These are phyloP conservation scores for Rhea pennata DNA, from an alignment of 2,113 vertebrate genomes.

Conservation along the genomic window DNA sequence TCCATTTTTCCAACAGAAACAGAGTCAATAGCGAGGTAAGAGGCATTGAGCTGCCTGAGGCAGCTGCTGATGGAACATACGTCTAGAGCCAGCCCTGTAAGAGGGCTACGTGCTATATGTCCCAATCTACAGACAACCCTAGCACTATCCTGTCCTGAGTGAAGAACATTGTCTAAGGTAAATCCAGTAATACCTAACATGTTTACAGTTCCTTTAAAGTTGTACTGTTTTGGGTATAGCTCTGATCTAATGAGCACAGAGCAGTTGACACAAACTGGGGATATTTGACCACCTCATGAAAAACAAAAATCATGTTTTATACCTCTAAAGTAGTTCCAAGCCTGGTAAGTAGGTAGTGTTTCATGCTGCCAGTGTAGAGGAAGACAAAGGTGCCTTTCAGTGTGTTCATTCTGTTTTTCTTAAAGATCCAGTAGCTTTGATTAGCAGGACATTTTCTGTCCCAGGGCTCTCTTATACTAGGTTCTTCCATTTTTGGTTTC, in stretches of 20 bases:
- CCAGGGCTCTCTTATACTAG: background rate
- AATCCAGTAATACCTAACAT: background rate
- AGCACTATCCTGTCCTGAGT: accelerated
- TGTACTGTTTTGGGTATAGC: background rate
- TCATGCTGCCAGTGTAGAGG: background rate
- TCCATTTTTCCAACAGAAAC: background rate
- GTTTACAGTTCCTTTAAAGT: background rate
- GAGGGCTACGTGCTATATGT: background rate
- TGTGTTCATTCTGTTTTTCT: background rate
- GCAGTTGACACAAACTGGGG: background rate
- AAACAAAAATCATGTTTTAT: background rate
- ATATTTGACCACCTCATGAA: background rate
- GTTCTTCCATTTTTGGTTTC: background rate
- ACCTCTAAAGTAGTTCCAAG: background rate
- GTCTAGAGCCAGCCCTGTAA: background rate
- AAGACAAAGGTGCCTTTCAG: background rate
- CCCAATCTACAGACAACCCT: too few species aligned
- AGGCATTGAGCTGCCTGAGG: background rate
- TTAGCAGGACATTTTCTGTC: background rate
- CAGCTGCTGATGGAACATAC: background rate
- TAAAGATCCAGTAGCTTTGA: background rate
- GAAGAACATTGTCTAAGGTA: background rate
- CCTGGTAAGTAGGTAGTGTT: background rate
- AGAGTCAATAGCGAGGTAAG: background rate
- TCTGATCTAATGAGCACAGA: background rate